Percentiles rank a stretch among this genome's conserved stretches.
Conservation (phyloP, 2,888 invertebrate genomes). For the Hipparchia sbordonii region DNA sequence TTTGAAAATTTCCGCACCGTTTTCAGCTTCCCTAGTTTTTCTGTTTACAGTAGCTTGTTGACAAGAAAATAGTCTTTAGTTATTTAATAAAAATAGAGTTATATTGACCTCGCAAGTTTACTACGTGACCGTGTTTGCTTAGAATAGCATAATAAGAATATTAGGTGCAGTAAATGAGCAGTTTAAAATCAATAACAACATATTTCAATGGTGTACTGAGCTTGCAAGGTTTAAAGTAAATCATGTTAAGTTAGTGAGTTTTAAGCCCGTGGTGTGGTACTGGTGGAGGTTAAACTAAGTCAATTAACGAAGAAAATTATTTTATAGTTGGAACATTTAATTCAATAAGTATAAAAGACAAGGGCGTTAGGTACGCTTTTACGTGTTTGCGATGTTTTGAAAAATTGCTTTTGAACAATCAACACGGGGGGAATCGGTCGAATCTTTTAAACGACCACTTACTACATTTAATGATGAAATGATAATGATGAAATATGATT, state of each 20-base stretch:
- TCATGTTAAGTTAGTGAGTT: background rate
- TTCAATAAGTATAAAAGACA: slow-evolving; percentile 4
- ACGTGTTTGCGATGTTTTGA: background rate
- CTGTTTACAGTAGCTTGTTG: slow-evolving; percentile 35
- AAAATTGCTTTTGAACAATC: slow-evolving; percentile 11
- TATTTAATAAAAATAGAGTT: slow-evolving; percentile 30
- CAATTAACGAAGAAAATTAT: slow-evolving; percentile 3
- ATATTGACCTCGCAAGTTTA: slow-evolving; percentile 29
- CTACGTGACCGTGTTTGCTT: slow-evolving; percentile 13
- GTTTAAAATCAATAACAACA: background rate
- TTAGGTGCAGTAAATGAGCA: background rate
- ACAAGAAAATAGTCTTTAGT: slow-evolving; percentile 32
- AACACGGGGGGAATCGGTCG: too few relatives aligned
- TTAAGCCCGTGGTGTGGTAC: background rate
- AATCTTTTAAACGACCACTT: too few relatives aligned
- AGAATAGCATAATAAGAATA: background rate
- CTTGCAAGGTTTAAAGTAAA: background rate
- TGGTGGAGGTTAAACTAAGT: background rate
- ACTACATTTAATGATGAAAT: too few relatives aligned
- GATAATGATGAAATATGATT: too few relatives aligned
- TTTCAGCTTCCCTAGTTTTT: slow-evolving; percentile 49
- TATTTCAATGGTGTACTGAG: background rate
- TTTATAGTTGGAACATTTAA: slow-evolving; percentile 10
- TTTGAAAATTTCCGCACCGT: slow-evolving; percentile 59
- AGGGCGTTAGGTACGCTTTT: background rate